Evolutionary conservation across 2,888 invertebrate genomes (phyloP).

Genomic region (Spodoptera littoralis): DNA sequence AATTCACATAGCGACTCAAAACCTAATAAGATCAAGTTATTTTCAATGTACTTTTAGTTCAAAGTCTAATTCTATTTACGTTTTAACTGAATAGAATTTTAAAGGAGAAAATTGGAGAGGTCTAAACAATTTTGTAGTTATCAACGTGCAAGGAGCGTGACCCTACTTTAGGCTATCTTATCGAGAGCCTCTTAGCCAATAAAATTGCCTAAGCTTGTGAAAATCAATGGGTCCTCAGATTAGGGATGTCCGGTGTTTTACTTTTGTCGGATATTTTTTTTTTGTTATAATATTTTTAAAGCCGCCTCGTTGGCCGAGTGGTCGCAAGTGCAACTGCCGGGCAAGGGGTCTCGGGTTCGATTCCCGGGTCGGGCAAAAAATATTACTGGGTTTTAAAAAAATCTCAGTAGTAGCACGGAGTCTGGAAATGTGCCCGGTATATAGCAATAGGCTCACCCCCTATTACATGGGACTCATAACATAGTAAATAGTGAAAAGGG

Average conservation of each 20-base stretch:
- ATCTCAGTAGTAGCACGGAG: too few species aligned
- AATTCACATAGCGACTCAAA: not conserved
- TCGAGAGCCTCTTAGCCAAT: conserved; percentile 40
- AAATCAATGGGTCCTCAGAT: conserved; percentile 48
- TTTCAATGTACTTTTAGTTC: conserved; percentile 10
- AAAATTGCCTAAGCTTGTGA: conserved; percentile 55
- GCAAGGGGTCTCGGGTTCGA: too few species aligned
- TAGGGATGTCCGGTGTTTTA: conserved; percentile 20
- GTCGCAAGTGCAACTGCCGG: too few species aligned
- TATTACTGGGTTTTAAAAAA: too few species aligned
- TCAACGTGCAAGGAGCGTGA: conserved; percentile 27
- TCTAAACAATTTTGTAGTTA: conserved; percentile 43
- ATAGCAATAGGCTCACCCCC: too few species aligned
- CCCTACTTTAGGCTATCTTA: conserved; percentile 53
- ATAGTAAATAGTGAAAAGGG: too few species aligned
- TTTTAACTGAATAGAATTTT: conserved; percentile 18
- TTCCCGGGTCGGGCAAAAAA: too few species aligned
- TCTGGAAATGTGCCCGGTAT: too few species aligned
- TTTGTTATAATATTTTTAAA: not conserved
- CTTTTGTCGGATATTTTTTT: conserved; percentile 14
- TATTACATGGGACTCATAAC: too few species aligned
- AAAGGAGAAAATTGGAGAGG: conserved; percentile 22
- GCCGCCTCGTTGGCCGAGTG: too few species aligned
- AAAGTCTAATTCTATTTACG: conserved; percentile 5
- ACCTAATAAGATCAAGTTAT: conserved; percentile 2